Evolutionary conservation across 1,140 invertebrate genomes (phyloP), one percentile per base, ranked within the genome.

Genomic region (Hyles euphorbiae): DNA sequence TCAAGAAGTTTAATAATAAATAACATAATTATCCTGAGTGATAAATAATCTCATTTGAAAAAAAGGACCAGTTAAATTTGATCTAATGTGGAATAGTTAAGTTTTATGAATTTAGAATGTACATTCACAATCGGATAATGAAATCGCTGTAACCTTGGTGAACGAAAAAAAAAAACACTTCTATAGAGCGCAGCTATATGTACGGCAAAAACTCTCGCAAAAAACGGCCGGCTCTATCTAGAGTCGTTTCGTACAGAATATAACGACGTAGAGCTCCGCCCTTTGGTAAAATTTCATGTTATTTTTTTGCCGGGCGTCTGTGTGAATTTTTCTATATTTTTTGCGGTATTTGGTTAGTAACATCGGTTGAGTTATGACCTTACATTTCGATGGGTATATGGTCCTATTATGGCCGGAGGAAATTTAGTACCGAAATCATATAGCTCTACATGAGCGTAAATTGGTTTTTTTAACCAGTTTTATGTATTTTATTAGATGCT

Each of bases 141-240:
- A 48, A 48, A 22, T 48, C 47, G 22, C 6, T 11, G 47, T 48
- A 84, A 80, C 82, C 82, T 85, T 85, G 82, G 73, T 53, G 55
- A 67, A 81, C 74, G 70, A 72, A 73, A 78, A 78, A 73, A n/a
- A 76, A 72, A 77, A 66, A 69, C 68, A 53, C 68, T 72, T 75
- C 65, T 40, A 40, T 40, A 11, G 47, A 22, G 11, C 47, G 47
- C 67, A 55, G 73, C 70, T 76, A 82, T 74, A 72, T 74, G 75
- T 65, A 62, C 54, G 53, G 59, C 68, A 78, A 86, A 86, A 86
- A 87, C 76, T 56, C 55, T 51, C 71, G 74, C 77, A 81, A 87
- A 81, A 84, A 87, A 70, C 59, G 47, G 63, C 67, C 73, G 61
- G 71, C 66, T 70, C 68, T 60, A 65, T 67, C 57, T 61, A 64